Base-by-base conservation (phyloP, 1,140 invertebrate species). In the Diorhabda elongata region DNA sequence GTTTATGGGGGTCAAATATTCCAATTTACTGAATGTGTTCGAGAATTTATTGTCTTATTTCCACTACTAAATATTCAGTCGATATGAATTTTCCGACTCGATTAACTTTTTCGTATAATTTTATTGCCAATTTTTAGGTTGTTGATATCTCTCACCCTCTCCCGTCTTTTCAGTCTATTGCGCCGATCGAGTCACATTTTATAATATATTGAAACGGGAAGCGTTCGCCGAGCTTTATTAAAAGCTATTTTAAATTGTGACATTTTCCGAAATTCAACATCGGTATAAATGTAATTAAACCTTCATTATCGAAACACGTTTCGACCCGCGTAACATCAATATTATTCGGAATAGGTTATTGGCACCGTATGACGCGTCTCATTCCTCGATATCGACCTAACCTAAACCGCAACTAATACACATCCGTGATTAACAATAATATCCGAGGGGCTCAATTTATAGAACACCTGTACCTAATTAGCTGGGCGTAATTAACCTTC, bases 1-100 rank as follows among this genome's bases (percentile, higher is more conserved):
- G 74, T 78, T 78, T 78, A 78, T 78, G 75, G 76, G 74, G 76
- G 76, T 78, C 76, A 78, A 78, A 78, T 78, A 78, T 78, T 78
- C 76, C 76, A 78, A 78, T 78, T 78, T 76, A 75, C 74, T 68
- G 74, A 72, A 74, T 72, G 71, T 61, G 68, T 70, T 56, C n/a
- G 66, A 59, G 75, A 78, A 76, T 78, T 78, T 78, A 78, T 78
- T 71, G 75, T 78, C 75, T 78, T 76, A 76, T 76, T 75, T 74
- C 76, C 76, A 75, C 70, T 68, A 73, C 75, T 74, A 76, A 76
- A 78, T 78, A 78, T 78, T 78, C 76, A 71, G 70, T 74, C 73
- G 69, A 75, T 76, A 75, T 75, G 70, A 75, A 75, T 69, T 70
- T 71, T 72, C 69, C 72, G 69, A 69, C 74, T 69, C 69, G 74